phyloP scores from a whole-genome alignment of 2,888 invertebrate genomes.

The Parnassius glacialis region DNA sequence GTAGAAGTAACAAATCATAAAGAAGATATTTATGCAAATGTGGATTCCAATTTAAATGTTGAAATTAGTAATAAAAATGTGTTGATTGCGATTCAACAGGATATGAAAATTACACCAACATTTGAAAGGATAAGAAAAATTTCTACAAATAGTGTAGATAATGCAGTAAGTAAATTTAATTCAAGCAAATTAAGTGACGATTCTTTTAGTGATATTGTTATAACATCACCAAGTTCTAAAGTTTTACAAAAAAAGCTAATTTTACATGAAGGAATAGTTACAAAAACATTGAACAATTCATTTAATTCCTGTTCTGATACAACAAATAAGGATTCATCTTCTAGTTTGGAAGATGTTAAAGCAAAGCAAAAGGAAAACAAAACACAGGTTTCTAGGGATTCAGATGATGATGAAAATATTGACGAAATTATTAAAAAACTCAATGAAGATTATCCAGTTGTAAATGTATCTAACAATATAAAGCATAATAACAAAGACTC shows the following conservation, averaged over 20 bases:
- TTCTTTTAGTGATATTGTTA: slow-evolving; percentile 4
- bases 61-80: slow-evolving; percentile 32
- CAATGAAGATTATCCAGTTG: slow-evolving; percentile 30
- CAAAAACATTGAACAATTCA: slow-evolving; percentile 28
- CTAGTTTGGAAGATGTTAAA: slow-evolving; percentile 28
- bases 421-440: slow-evolving; percentile 41
- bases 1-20: not conserved
- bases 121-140: not conserved
- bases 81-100: not conserved
- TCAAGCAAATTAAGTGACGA: slow-evolving; percentile 10
- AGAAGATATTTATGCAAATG: slow-evolving; percentile 33
- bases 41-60: slow-evolving; percentile 42
- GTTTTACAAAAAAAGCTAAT: slow-evolving; percentile 38
- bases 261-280: slow-evolving; percentile 26
- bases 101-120: slow-evolving; percentile 1
- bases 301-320: slow-evolving; percentile 36
- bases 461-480: not conserved
- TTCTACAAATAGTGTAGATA: not conserved
- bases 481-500: slow-evolving; percentile 18
- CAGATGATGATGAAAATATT: slow-evolving; percentile 39
- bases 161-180: slow-evolving; percentile 1
- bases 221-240: slow-evolving; percentile 26
- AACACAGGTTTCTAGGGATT: slow-evolving; percentile 30
- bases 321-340: slow-evolving; percentile 38
- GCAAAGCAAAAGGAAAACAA: slow-evolving; percentile 28